Base-by-base conservation (phyloP, 2,888 invertebrate species). In the Acleris literana region DNA sequence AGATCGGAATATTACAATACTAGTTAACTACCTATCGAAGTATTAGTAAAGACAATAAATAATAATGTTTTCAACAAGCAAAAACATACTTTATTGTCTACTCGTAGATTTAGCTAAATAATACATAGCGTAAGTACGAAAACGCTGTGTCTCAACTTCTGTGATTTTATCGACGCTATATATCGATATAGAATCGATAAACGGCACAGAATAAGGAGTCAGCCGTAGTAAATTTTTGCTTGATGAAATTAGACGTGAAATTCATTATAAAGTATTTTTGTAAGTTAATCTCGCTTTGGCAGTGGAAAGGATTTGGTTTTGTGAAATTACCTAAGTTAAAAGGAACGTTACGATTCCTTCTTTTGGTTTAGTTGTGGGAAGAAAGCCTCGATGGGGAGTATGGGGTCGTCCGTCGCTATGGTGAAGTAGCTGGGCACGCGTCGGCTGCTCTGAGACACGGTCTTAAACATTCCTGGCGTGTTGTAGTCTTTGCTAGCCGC, bases 381-480 rank as follows among this genome's bases (percentile, higher is more conserved):
- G 85, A 96, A 96, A 0, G 96, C 96, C 85, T 96, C 96, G 70
- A 97, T 95, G 0, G 97, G 96, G 58, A 97, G 87, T 61, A 96
- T 96, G 0, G 96, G 96, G 79, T 96, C 96, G 71, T 96, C 96
- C 0, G 96, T 96, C 1, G 95, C 94, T 84, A 96, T 94, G 22
- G 95, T 95, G 73, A 96, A 95, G 76, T 95, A 95, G 75, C 93
- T 94, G 4, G 95, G 94, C 76, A 95, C 94, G 73, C 94, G 89
- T 71, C 95, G 93, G 72, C 94, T 95, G 62, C 91, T 93, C 1
- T 91, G 91, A 1, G 95, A 93, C 0, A 95, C 94, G 0, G 95
- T 94, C 82, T 95, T 96, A 80, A 95, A 95, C 87, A 95, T 92
- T 3, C 95, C 95, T 0, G 95, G 94, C n/a, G 94, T 95, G 72